Percentiles rank a stretch among this genome's conserved stretches.
Evolutionary conservation across 2,888 invertebrate genomes (phyloP).

Genomic region (Eristalinus aeneus): DNA sequence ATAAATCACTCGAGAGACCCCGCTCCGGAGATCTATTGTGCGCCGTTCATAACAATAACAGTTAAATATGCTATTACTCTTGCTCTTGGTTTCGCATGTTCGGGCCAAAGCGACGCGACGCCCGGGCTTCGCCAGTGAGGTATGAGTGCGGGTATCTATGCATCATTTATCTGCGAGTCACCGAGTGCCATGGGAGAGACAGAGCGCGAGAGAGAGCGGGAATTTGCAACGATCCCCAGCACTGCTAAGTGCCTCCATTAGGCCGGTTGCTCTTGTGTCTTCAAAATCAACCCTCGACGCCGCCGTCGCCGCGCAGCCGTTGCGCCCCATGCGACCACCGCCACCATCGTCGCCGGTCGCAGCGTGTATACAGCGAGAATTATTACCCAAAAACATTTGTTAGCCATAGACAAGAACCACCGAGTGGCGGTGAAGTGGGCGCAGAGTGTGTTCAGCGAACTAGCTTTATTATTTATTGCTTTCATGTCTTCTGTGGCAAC

Average conservation of each 20-base stretch:
- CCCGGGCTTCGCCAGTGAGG: not conserved
- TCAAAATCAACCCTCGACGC: constrained; percentile 1
- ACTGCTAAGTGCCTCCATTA: constrained; percentile 65
- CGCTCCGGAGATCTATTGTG: constrained; percentile 64
- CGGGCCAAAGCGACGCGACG: not conserved
- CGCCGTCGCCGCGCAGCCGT: not conserved
- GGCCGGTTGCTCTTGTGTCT: constrained; percentile 48
- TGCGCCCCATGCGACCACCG: not conserved
- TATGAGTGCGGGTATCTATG: constrained; percentile 44
- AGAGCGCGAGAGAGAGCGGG: constrained; percentile 51
- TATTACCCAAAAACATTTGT: constrained; percentile 70
- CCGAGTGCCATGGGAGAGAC: not conserved
- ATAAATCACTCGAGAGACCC: constrained; percentile 63
- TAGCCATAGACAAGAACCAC: constrained; percentile 62
- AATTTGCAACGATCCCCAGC: constrained; percentile 58
- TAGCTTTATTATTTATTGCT: constrained; percentile 66
- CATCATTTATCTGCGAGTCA: constrained; percentile 56
- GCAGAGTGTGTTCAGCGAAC: constrained; percentile 25
- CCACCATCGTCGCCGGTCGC: constrained; percentile 9
- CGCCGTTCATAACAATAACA: constrained; percentile 70
- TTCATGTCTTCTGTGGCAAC: constrained; percentile 52
- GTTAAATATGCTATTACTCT: constrained; percentile 71
- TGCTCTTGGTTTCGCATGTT: constrained; percentile 47
- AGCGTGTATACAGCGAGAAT: constrained; percentile 66
- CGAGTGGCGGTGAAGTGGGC: constrained; percentile 33